phyloP scores from a whole-genome alignment of 2,113 vertebrate species.

The Malurus alboscapulatus region DNA sequence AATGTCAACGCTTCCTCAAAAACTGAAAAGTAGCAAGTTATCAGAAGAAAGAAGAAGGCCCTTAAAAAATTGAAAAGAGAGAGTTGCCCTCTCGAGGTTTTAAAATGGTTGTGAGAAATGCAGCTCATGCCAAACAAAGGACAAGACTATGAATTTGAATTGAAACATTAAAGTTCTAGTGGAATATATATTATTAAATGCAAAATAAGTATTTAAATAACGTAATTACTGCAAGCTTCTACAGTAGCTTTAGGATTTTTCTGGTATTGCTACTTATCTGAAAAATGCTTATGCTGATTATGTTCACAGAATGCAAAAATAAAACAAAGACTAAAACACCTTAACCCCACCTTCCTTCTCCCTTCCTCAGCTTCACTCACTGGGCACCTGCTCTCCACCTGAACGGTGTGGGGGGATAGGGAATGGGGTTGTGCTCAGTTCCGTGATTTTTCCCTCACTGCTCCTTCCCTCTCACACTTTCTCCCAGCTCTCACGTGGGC shows the following conservation, averaged over 20 bases:
- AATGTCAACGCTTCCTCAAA: neutral
- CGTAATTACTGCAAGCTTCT: neutral
- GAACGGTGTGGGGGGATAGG: fast-evolving
- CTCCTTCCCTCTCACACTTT: neutral
- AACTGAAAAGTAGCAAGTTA: neutral
- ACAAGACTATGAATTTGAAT: neutral
- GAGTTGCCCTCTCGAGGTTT: neutral
- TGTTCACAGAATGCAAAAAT: neutral
- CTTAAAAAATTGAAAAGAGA: neutral
- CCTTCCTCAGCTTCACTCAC: neutral
- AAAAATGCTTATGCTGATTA: neutral
- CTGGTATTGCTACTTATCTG: neutral
- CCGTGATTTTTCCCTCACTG: neutral
- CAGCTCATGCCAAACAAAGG: neutral
- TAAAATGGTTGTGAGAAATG: neutral
- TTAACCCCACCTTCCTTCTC: neutral
- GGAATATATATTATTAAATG: neutral
- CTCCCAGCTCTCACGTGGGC: neutral
- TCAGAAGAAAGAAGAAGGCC: neutral
- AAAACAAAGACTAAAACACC: neutral
- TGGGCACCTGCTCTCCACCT: fast-evolving
- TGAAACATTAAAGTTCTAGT: neutral
- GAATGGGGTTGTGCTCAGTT: neutral
- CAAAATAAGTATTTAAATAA: neutral
- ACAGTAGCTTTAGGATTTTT: neutral